phyloP scores from a whole-genome alignment of 2,113 vertebrate species.

The Potamarius usumacintae region DNA sequence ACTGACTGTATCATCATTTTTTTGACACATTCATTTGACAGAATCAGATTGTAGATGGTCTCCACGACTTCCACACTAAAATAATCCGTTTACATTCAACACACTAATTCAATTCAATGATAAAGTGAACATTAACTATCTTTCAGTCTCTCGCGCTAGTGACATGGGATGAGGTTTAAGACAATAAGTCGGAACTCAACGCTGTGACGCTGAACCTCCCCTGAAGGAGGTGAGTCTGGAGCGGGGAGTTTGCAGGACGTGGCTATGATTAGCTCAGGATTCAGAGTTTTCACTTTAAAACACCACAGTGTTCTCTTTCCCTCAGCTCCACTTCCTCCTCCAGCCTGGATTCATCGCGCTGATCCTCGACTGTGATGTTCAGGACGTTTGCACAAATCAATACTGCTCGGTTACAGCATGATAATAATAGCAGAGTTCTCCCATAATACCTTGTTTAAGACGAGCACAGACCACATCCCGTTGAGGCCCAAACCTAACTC shows the following conservation, averaged over 20 bases:
- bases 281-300: neutral
- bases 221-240: neutral
- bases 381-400: neutral
- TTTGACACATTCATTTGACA: neutral
- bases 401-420: neutral
- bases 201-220: too few species aligned
- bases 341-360: neutral
- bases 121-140: neutral
- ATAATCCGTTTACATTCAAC: neutral
- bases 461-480: neutral
- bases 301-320: neutral
- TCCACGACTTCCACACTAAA: neutral
- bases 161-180: neutral
- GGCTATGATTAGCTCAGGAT: constrained; percentile 16
- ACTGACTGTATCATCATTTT: neutral
- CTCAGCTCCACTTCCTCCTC: neutral
- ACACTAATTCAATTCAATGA: neutral
- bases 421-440: constrained; percentile 34
- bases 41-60: neutral
- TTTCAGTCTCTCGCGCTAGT: neutral
- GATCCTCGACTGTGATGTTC: neutral
- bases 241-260: neutral
- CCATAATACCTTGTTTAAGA: neutral
- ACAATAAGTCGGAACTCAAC: too few species aligned
- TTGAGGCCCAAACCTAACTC: neutral